phyloP scores from a whole-genome alignment of 2,888 invertebrate species.

The Amblyjoppa proteus region DNA sequence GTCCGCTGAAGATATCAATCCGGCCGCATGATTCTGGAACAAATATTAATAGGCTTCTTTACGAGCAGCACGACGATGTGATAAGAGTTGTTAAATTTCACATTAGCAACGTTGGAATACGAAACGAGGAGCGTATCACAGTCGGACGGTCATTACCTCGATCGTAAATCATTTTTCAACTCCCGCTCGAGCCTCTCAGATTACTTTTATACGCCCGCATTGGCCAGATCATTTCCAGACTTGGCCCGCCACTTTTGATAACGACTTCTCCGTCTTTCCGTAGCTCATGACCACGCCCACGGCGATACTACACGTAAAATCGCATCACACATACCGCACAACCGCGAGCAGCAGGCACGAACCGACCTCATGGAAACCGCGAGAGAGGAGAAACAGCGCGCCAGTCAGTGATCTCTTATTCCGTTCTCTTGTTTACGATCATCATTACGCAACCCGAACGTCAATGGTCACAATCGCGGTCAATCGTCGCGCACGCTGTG shows the following conservation, averaged over 20 bases:
- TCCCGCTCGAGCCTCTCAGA: conserved; percentile 19
- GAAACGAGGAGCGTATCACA: background rate
- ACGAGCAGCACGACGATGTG: conserved; percentile 38
- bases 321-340: conserved; percentile 32
- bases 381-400: conserved; percentile 32
- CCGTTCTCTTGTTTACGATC: conserved; percentile 64
- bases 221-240: conserved; percentile 2
- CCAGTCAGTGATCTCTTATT: conserved; percentile 34
- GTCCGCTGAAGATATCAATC: conserved; percentile 30
- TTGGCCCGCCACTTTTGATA: conserved; percentile 31
- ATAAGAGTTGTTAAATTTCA: conserved; percentile 7
- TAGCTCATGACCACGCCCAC: conserved; percentile 57
- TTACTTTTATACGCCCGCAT: conserved; percentile 15
- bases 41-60: conserved; percentile 33
- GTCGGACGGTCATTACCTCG: background rate
- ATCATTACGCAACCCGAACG: conserved; percentile 63
- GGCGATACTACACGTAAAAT: conserved; percentile 31
- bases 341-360: conserved; percentile 35
- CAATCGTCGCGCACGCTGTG: conserved; percentile 47
- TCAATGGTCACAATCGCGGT: conserved; percentile 58
- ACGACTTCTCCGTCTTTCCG: background rate
- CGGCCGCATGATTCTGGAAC: conserved; percentile 14
- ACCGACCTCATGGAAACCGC: conserved; percentile 60
- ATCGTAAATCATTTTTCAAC: conserved; percentile 43
- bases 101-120: background rate